These are phyloP conservation scores for Xylota sylvarum DNA, from an alignment of 2,888 invertebrate genomes.

Conservation along the genomic window DNA sequence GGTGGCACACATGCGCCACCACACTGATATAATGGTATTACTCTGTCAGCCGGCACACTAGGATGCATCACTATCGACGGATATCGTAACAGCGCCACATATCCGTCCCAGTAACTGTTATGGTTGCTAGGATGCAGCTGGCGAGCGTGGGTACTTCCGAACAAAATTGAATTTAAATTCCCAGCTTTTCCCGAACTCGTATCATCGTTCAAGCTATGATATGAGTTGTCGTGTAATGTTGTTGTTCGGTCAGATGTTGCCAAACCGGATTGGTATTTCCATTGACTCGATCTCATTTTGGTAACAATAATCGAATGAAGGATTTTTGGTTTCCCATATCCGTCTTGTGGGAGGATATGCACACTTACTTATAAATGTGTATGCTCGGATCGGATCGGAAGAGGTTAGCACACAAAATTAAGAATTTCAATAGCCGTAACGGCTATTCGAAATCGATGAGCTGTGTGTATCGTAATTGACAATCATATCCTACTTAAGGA, in stretches of 20 bases:
- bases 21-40: neutral
- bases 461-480: conserved; percentile 33
- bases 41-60: neutral
- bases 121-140: conserved; percentile 10
- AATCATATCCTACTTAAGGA: conserved; percentile 15
- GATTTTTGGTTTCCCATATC: neutral
- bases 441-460: conserved; percentile 31
- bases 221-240: neutral
- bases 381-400: conserved; percentile 1
- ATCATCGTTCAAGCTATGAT: neutral
- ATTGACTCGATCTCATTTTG: neutral
- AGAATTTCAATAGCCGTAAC: conserved; percentile 18
- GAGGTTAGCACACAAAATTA: conserved; percentile 2
- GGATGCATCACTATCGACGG: neutral
- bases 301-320: conserved; percentile 29
- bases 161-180: conserved; percentile 42
- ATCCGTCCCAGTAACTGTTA: conserved; percentile 6
- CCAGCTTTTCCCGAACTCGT: conserved; percentile 13
- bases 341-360: neutral
- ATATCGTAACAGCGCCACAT: neutral
- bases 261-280: neutral
- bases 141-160: conserved; percentile 6
- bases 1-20: neutral
- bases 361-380: neutral
- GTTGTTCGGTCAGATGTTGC: conserved; percentile 5